These are phyloP conservation scores for Meles meles DNA, from an alignment of 2,113 vertebrate genomes.

Conservation along the genomic window DNA sequence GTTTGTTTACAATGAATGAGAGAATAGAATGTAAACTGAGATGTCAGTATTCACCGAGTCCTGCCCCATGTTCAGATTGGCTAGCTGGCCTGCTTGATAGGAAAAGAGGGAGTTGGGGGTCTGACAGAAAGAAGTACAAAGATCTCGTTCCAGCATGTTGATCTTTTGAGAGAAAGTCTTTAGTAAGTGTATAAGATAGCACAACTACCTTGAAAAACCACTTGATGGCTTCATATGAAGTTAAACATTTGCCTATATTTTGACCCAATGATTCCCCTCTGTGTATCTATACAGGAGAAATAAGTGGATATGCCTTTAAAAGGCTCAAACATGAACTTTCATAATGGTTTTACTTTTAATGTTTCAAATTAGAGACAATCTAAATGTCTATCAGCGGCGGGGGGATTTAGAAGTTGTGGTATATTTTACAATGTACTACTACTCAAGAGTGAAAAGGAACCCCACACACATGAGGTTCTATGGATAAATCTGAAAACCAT, in stretches of 20 bases:
- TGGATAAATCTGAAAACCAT: not conserved
- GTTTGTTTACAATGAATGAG: not conserved
- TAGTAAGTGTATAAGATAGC: not conserved
- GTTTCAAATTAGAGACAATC: not conserved
- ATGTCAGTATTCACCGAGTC: not conserved
- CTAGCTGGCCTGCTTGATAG: not conserved
- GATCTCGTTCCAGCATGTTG: not conserved
- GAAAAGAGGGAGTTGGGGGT: not conserved
- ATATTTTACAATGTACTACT: not conserved
- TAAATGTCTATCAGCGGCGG: not conserved
- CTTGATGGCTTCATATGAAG: not conserved
- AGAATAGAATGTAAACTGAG: not conserved
- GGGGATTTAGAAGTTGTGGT: not conserved
- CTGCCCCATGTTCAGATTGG: not conserved
- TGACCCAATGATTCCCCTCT: not conserved
- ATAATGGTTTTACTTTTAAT: not conserved
- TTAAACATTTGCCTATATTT: not conserved
- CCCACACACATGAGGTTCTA: not conserved
- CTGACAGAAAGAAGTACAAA: not conserved
- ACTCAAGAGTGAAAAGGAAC: not conserved
- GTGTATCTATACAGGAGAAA: not conserved
- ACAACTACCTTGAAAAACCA: not conserved
- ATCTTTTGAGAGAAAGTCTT: conserved; percentile 12
- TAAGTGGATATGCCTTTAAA: not conserved
- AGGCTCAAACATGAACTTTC: not conserved